Evolutionary conservation across 2,113 vertebrate species (phyloP), one percentile per base, ranked within the genome.

Genomic region (Sphaerodactylus townsendi): DNA sequence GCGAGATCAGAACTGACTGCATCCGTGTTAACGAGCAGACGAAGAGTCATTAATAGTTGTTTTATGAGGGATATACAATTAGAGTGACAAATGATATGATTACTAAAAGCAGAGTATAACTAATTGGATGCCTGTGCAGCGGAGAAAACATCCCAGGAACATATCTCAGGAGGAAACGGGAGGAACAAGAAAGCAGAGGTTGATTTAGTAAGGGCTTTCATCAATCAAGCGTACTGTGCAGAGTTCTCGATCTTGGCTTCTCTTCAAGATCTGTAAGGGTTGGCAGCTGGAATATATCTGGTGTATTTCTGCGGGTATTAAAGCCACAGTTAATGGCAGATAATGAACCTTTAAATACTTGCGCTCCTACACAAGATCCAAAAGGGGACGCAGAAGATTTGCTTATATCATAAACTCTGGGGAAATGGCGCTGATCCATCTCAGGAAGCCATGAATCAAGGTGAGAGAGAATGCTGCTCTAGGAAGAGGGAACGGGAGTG

Each of bases 81-180:
- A 75, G 77, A 25, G 8, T 85, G 81, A 79, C 23, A 84, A 82
- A 89, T 68, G 50, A 73, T 35, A 86, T 19, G 78, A 44, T n/a
- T 2, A 1, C 10, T 84, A 28, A 41, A 30, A 78, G 48, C 25
- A 65, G 3, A 46, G 44, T 65, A 1, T 35, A 68, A 64, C 50
- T 64, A 72, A 56, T 28, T 85, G 75, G 68, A 48, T 81, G 72
- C 70, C 35, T 4, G 50, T 0, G 33, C 30, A 21, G 0, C 1
- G 73, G 72, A 68, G 1, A 35, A 62, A 90, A 68, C 15, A 33
- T 0, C 30, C 11, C 48, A 28, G 0, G 35, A 66, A 66, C 50
- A 44, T 13, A 48, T 76, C 74, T 77, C 74, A 6, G 48, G 74
- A 77, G 44, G 15, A 53, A 65, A 50, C 50, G n/a, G 28, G 64